Evolutionary conservation across 2,113 vertebrate genomes (phyloP), one percentile per base, ranked within the genome.

Genomic region (Heterochromis multidens): DNA sequence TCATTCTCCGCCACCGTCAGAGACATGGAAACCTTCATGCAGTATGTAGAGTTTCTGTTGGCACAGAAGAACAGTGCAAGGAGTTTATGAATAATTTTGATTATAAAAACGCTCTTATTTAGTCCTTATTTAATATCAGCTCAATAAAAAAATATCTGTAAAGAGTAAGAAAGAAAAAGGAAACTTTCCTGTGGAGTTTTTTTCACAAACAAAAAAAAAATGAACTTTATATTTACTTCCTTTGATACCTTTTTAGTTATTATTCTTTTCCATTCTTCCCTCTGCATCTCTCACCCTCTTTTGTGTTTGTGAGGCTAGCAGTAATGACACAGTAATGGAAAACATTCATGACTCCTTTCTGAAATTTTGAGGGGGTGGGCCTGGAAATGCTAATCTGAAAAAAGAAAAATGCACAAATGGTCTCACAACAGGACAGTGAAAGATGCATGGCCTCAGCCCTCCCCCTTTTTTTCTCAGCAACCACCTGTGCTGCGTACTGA

Each of bases 21-120:
- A 27, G 98, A 98, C 96, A 99, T 99, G 92, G 98, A 99, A 89
- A 99, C 98, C 95, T 99, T 99, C 98, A 99, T 99, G 95, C 98
- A 99, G 92, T 99, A 99, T 3, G 98, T 99, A 74, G 98, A 98
- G 93, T 99, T 99, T 94, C 98, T 99, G 96, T 77, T 95, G 96
- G 85, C 6, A 87, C 35, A 93, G 17, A 91, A 70, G 29, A 57
- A 72, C 49, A 43, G 76, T 13, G 2, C 16, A 77, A 46, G 11
- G 12, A 76, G 5, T n/a, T 80, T 31, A 59, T 35, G 3, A 57
- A 54, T 33, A 27, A 74, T 27, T 29, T 46, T 33, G 54, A 76
- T 57, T 70, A 35, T 9, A n/a, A n/a, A 7, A 46, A 59, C 2
- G 6, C 9, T 59, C 2, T n/a, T 27, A 70, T 57, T 31, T 46